These are phyloP conservation scores for Temnothorax curvispinosus DNA, from an alignment of 1,140 invertebrate genomes.

Conservation along the genomic window DNA sequence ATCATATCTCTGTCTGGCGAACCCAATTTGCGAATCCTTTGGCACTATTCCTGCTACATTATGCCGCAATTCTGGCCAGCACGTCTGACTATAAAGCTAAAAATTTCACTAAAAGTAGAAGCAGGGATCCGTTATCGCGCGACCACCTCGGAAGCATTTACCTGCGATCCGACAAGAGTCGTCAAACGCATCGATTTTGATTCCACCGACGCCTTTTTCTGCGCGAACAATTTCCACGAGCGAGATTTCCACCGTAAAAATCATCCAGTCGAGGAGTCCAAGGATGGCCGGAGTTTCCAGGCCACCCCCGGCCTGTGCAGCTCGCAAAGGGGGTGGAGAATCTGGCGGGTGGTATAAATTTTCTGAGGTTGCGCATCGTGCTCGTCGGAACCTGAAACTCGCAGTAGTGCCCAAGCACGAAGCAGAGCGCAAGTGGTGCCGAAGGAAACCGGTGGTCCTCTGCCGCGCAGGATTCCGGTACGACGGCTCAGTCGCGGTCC, in stretches of 20 bases:
- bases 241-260: background rate
- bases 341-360: constrained; percentile 76
- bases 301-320: background rate
- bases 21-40: background rate
- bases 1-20: too few species aligned
- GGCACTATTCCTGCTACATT: background rate
- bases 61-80: background rate
- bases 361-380: constrained; percentile 79
- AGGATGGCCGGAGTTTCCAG: background rate
- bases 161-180: too few species aligned
- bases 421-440: constrained; percentile 72
- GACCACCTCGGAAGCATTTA: background rate
- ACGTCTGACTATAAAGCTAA: constrained; percentile 50
- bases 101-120: constrained; percentile 28
- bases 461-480: constrained; percentile 46
- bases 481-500: constrained; percentile 65
- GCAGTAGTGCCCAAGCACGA: constrained; percentile 63
- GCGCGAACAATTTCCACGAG: background rate
- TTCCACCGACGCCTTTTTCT: background rate
- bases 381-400: constrained; percentile 48
- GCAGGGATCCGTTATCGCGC: background rate
- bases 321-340: constrained; percentile 25
- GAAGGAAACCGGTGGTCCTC: constrained; percentile 71
- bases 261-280: background rate
- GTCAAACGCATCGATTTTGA: background rate